A percentile compares a stretch with the other conserved stretches of the same genome.
Evolutionary conservation across 2,888 invertebrate genomes (phyloP).

Genomic region (Cephus pulcher): DNA sequence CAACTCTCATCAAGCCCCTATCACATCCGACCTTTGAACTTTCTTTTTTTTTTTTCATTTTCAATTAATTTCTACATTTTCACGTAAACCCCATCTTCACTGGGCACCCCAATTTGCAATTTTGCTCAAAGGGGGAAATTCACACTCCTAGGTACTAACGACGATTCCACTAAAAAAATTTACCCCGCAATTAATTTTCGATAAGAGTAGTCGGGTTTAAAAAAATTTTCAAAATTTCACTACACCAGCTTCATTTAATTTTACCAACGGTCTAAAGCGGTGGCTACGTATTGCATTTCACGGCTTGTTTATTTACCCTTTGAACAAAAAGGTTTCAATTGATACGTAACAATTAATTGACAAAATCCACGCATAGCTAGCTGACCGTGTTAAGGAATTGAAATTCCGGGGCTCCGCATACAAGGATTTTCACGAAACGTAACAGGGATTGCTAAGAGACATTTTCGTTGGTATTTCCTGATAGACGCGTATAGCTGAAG

Average conservation of each 20-base stretch:
- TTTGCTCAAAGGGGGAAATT: neutral
- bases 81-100: neutral
- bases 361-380: constrained; percentile 5
- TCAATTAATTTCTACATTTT: neutral
- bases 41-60: neutral
- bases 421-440: neutral
- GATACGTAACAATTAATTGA: constrained; percentile 21
- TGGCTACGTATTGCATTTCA: neutral
- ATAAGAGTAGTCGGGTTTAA: too few relatives aligned
- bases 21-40: neutral
- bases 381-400: neutral
- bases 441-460: neutral
- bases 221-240: too few relatives aligned
- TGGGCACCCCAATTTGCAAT: neutral
- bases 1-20: neutral
- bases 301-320: neutral
- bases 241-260: neutral
- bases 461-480: neutral
- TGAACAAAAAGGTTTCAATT: constrained; percentile 28
- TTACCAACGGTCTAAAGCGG: neutral
- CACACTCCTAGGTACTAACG: neutral
- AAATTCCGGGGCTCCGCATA: neutral
- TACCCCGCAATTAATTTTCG: neutral
- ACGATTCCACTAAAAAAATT: neutral
- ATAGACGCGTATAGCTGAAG: too few relatives aligned